Evolutionary conservation across 2,113 vertebrate genomes (phyloP).

Genomic region (human (Homo sapiens)): DNA sequence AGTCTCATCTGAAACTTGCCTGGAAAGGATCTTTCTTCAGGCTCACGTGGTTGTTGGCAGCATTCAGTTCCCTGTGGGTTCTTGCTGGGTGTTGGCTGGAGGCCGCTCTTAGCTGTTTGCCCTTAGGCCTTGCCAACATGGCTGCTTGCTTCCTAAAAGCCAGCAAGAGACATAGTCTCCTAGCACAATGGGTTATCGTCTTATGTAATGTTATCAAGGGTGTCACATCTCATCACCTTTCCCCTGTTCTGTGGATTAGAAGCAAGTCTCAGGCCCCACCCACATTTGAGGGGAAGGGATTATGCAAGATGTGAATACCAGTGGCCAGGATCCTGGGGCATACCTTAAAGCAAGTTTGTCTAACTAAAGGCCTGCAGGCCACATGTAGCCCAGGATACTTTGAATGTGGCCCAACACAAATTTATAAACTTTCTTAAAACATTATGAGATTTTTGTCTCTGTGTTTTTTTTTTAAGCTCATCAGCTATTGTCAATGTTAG

Average conservation of each 20-base stretch:
- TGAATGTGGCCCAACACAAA: no score
- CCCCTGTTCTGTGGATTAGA: fast-evolving
- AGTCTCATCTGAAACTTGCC: background rate
- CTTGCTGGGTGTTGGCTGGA: background rate
- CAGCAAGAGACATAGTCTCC: background rate
- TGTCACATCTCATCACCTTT: background rate
- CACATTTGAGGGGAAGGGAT: background rate
- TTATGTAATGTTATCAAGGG: background rate
- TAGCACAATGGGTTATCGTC: background rate
- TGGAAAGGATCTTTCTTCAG: background rate
- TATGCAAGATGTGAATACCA: background rate
- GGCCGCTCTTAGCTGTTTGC: background rate
- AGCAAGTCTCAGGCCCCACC: background rate
- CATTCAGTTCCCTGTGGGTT: background rate
- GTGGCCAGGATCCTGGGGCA: background rate
- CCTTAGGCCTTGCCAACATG: background rate
- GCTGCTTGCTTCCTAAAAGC: background rate
- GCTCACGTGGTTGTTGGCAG: background rate
- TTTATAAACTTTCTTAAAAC: no score
- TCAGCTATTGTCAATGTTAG: no score
- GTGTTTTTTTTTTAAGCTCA: no score
- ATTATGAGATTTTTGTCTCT: no score
- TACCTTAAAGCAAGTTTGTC: no score
- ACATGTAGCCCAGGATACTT: no score
- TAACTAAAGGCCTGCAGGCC: no score